Base-by-base conservation (phyloP, 64 coral and sea anemone genomes). In the Montipora sp. region DNA sequence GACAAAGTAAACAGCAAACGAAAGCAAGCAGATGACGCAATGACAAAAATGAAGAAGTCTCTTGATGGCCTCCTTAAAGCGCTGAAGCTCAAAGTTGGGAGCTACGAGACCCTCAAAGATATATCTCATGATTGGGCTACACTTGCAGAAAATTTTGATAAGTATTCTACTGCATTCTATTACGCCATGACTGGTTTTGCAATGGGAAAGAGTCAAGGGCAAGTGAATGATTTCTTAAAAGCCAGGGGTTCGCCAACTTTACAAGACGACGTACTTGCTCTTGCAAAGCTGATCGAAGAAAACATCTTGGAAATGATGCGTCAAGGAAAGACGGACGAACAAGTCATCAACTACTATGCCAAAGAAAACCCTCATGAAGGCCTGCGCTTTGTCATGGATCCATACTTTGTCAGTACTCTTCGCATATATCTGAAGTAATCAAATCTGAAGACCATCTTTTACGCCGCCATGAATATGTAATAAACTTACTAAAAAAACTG, bases 301-400 rank as follows among this genome's bases (percentile, higher is more conserved):
- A 94, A 89, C 68, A 94, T 89, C 77, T 48, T 94, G 86, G 20
- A 94, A 48, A 89, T 94, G 86, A 94, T 94, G 87, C 79, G 47
- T 48, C 24, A 94, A 45, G 92, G 92, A 13, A 94, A 94, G 83
- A 89, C 63, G 12, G 92, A 94, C 65, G 92, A 94, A 48, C 77
- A 94, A 89, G 75, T 94, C 21, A 89, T 94, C 79, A 83, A 94
- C 16, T 94, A 48, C 53, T 94, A 94, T 88, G 92, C 87, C 19
- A 94, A 94, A 13, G 87, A 94, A 89, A 94, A 94, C 48, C 92
- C 92, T 8, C 15, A 94, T 18, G 87, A 94, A 90, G 93, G 93
- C 19, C 93, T 94, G 59, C 87, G 93, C 58, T 94, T 94, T 77
- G 65, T 94, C 21, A 90, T 94, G 93, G 87, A 89, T 58, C 43